Evolutionary conservation across 2,113 vertebrate genomes (phyloP).

Genomic region (Dromaius novaehollandiae): DNA sequence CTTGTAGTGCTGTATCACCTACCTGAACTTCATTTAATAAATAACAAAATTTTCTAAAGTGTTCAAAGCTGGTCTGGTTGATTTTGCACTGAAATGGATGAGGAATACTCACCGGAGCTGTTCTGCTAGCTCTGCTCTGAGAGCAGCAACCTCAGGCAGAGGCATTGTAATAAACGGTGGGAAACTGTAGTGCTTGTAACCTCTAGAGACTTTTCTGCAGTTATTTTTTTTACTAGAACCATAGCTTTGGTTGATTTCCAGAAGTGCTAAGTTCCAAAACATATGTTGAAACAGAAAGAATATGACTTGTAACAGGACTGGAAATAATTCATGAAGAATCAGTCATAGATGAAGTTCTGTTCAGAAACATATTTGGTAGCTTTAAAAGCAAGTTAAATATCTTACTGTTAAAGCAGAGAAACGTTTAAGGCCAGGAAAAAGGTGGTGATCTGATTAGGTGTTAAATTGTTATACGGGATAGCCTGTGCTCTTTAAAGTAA

Average conservation of each 20-base stretch:
- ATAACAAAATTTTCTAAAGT: neutral
- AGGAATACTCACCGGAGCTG: neutral
- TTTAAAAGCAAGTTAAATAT: neutral
- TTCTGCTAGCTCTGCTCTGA: neutral
- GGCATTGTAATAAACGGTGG: neutral
- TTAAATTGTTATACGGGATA: neutral
- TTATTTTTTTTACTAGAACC: neutral
- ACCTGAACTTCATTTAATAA: neutral
- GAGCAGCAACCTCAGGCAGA: neutral
- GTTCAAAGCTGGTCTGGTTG: neutral
- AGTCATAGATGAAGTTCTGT: neutral
- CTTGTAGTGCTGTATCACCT: neutral
- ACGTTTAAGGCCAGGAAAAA: neutral
- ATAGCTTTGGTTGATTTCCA: constrained; percentile 26
- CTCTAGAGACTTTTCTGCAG: neutral
- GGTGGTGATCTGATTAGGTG: neutral
- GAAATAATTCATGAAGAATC: neutral
- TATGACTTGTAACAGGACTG: neutral
- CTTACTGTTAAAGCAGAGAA: neutral
- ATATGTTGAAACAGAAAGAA: constrained; percentile 14
- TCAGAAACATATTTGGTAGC: neutral
- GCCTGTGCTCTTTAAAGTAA: neutral
- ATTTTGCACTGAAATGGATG: neutral
- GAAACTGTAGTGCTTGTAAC: neutral
- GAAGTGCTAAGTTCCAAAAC: neutral